Base-by-base conservation (phyloP, 1,140 invertebrate species). In the Aethina tumida region DNA sequence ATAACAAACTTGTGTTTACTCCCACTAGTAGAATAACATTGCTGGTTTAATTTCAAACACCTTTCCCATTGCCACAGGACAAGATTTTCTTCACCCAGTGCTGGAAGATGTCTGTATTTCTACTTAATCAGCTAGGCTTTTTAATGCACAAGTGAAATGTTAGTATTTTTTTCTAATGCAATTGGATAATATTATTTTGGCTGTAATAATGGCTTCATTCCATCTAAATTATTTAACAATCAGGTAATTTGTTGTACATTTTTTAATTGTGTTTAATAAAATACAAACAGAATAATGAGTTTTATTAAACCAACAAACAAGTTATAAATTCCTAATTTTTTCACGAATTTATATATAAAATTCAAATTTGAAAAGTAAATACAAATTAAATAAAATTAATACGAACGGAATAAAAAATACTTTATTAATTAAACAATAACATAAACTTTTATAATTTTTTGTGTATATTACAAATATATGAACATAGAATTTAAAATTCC, bases 401-500 rank as follows among this genome's bases (percentile, higher is more conserved):
- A n/a, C n/a, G n/a, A n/a, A n/a, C n/a, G n/a, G n/a, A n/a, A n/a
- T n/a, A n/a, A n/a, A n/a, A n/a, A n/a, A n/a, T n/a, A n/a, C n/a
- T n/a, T n/a, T n/a, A n/a, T n/a, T n/a, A n/a, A n/a, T n/a, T n/a
- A n/a, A n/a, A n/a, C n/a, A n/a, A n/a, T n/a, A n/a, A n/a, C n/a
- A n/a, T n/a, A n/a, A n/a, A n/a, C n/a, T n/a, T n/a, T n/a, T n/a
- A n/a, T n/a, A n/a, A n/a, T n/a, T n/a, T n/a, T n/a, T n/a, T n/a
- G n/a, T n/a, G n/a, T n/a, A n/a, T n/a, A n/a, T n/a, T n/a, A n/a
- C n/a, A n/a, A n/a, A n/a, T n/a, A n/a, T n/a, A n/a, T n/a, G n/a
- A n/a, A n/a, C n/a, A n/a, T n/a, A n/a, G n/a, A n/a, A n/a, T n/a
- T 47, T 28, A 49, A 35, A 45, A 24, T 26, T 57, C 52, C 34